phyloP scores from a whole-genome alignment of 2,797 vertebrate species.

The Sylvilagus floridanus region DNA sequence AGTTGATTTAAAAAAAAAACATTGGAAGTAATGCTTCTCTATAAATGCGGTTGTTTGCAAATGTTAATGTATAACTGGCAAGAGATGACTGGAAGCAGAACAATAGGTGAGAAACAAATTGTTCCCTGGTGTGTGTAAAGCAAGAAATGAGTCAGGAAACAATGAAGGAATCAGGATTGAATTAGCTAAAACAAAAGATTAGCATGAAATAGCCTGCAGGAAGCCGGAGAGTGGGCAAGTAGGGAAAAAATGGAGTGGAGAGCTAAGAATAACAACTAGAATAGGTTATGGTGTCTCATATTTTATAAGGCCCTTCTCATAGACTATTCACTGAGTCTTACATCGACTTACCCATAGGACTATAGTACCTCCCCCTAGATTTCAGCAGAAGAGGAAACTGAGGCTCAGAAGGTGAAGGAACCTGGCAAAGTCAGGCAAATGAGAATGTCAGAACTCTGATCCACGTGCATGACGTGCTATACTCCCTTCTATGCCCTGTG shows the following conservation, averaged over 20 bases:
- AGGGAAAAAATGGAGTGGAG: conserved; percentile 22
- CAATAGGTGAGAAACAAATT: conserved; percentile 74
- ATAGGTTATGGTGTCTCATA: conserved; percentile 28
- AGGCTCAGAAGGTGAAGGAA: conserved; percentile 50
- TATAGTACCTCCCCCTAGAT: not conserved
- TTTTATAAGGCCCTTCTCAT: conserved; percentile 40
- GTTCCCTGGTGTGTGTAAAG: conserved; percentile 50
- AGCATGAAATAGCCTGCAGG: conserved; percentile 53
- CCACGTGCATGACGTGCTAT: not conserved
- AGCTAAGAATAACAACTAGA: conserved; percentile 51
- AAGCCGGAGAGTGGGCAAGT: conserved; percentile 49
- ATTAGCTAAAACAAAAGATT: conserved; percentile 75
- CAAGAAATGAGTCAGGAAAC: conserved; percentile 66
- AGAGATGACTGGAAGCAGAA: conserved; percentile 63
- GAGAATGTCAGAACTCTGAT: conserved; percentile 40
- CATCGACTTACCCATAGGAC: not conserved
- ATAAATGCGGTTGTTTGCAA: conserved; percentile 62
- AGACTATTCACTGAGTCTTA: not conserved
- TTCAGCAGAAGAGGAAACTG: conserved; percentile 54
- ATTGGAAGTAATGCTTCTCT: conserved; percentile 57
- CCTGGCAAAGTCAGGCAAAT: conserved; percentile 40
- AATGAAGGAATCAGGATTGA: conserved; percentile 62
- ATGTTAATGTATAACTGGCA: conserved; percentile 69
- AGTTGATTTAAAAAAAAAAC: conserved; percentile 44
- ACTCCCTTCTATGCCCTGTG: not conserved